A percentile compares a stretch with the other conserved stretches of the same genome.
phyloP scores from a whole-genome alignment of 2,888 invertebrate genomes.

The Heliconius charithonia region DNA sequence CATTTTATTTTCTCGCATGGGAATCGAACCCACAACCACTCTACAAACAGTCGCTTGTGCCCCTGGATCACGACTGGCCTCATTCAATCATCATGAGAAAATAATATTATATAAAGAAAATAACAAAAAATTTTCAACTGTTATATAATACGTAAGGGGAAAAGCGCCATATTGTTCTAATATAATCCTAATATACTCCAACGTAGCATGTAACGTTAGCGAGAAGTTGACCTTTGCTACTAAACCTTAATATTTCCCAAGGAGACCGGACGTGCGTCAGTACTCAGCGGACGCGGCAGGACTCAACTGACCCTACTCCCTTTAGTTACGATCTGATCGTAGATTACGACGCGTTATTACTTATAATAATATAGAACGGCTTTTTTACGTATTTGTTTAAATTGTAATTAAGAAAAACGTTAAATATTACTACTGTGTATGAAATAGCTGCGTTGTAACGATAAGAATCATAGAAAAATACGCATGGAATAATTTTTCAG shows the following conservation, averaged over 20 bases:
- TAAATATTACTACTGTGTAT: neutral
- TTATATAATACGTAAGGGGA: neutral
- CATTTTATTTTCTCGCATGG: too few relatives aligned
- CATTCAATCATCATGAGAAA: too few relatives aligned
- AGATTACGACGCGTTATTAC: constrained; percentile 13
- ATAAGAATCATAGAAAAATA: too few relatives aligned
- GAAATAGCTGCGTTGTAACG: too few relatives aligned
- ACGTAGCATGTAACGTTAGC: neutral
- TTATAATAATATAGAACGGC: constrained; percentile 3
- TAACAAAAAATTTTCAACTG: neutral
- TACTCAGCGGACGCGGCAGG: neutral
- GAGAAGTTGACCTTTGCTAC: constrained; percentile 17
- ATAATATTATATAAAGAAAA: neutral
- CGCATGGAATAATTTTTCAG: neutral
- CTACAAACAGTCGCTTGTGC: too few relatives aligned
- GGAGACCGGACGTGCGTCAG: constrained; percentile 37
- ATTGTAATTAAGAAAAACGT: neutral
- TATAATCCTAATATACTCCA: neutral
- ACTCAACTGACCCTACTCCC: constrained; percentile 3
- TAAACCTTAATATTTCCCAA: constrained; percentile 27
- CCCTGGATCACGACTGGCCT: too few relatives aligned
- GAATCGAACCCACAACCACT: too few relatives aligned
- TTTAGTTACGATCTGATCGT: neutral
- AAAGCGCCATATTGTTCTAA: neutral
- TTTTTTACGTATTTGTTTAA: constrained; percentile 1